These are phyloP conservation scores for Hypena proboscidalis DNA, from an alignment of 2,888 invertebrate genomes.

Conservation along the genomic window DNA sequence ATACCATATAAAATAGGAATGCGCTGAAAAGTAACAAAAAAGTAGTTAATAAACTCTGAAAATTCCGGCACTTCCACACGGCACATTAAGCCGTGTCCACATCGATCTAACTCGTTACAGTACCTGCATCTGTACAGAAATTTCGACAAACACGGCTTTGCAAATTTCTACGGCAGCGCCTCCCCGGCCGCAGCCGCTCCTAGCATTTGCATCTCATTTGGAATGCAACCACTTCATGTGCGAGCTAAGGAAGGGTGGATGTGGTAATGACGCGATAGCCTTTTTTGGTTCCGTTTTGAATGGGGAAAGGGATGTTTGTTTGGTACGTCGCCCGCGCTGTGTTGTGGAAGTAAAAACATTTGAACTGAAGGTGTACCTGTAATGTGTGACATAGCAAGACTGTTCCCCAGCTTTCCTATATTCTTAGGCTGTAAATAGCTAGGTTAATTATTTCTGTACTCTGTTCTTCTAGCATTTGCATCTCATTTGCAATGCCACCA, in stretches of 20 bases:
- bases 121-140: conserved; percentile 38
- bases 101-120: conserved; percentile 20
- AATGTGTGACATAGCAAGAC: too few species aligned
- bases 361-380: too few species aligned
- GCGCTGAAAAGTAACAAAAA: background rate
- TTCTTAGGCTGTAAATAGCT: too few species aligned
- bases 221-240: conserved; percentile 56
- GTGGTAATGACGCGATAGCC: conserved; percentile 32
- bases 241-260: conserved; percentile 31
- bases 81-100: conserved; percentile 14
- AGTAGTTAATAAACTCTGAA: too few species aligned
- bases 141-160: conserved; percentile 47
- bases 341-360: too few species aligned
- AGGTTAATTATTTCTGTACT: too few species aligned
- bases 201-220: conserved; percentile 75
- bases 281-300: background rate
- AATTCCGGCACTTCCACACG: background rate
- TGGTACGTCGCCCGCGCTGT: too few species aligned
- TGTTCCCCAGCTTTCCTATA: too few species aligned
- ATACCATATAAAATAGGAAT: too few species aligned
- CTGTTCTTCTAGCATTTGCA: conserved; percentile 71
- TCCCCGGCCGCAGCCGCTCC: conserved; percentile 59
- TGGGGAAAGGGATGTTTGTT: background rate
- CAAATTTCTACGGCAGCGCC: conserved; percentile 45
- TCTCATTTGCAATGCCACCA: conserved; percentile 72